Percentiles rank a stretch among this genome's conserved stretches.
Conservation (phyloP, 2,113 vertebrate genomes). For the Melanostigma gelatinosum region DNA sequence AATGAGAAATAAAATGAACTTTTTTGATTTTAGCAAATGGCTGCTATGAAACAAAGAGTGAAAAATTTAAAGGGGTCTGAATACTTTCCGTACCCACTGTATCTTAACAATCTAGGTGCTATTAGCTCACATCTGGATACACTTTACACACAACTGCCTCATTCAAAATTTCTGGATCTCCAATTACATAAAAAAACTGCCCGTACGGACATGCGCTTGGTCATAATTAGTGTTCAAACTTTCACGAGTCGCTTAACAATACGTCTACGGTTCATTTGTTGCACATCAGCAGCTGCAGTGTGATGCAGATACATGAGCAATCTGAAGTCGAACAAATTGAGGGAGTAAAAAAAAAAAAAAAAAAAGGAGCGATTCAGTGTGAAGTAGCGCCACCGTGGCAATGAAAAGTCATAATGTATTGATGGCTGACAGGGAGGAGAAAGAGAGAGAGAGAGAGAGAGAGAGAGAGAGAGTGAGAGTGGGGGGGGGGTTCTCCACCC, state of each 20-base stretch:
- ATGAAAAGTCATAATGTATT: conserved; percentile 59
- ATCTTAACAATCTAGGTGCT: conserved; percentile 61
- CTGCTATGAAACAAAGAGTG: no score
- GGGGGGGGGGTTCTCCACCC: conserved; percentile 38
- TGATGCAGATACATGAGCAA: conserved; percentile 37
- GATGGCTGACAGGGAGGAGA: conserved; percentile 43
- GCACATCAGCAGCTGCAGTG: background rate
- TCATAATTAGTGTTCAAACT: background rate
- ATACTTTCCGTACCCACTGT: no score
- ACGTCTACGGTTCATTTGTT: background rate
- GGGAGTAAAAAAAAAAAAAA: conserved; percentile 17
- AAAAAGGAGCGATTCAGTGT: conserved; percentile 36
- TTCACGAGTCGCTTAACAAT: conserved; percentile 7
- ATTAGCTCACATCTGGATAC: conserved; percentile 72
- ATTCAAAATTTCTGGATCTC: conserved; percentile 25
- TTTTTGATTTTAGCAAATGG: no score
- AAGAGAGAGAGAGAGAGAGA: conserved; percentile 26
- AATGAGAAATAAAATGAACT: no score
- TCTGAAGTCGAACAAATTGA: conserved; percentile 37
- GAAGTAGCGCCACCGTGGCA: conserved; percentile 40
- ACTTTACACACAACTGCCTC: conserved; percentile 48
- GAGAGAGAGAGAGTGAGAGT: conserved; percentile 18
- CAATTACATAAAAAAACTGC: conserved; percentile 39
- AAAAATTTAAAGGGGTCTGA: no score
- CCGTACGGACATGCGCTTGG: background rate